phyloP scores from a whole-genome alignment of 2,888 invertebrate genomes.

The Dryobota labecula region DNA sequence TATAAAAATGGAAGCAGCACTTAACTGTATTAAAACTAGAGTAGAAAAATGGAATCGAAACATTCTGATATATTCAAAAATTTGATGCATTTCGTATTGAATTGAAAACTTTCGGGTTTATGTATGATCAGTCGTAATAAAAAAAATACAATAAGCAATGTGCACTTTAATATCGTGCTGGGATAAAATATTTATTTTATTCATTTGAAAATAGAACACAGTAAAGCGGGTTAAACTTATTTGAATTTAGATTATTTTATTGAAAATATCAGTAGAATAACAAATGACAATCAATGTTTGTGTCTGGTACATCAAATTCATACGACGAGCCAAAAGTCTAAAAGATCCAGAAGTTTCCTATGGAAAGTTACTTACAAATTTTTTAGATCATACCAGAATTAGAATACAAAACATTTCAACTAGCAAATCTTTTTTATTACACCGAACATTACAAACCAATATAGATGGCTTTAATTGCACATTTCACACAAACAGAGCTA shows the following conservation, averaged over 20 bases:
- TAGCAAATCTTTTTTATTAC: neutral
- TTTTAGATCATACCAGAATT: neutral
- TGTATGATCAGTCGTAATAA: constrained; percentile 9
- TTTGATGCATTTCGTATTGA: constrained; percentile 60
- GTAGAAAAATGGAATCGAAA: constrained; percentile 61
- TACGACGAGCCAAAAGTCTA: too few species aligned
- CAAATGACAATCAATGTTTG: neutral
- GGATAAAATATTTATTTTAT: neutral
- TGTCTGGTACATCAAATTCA: too few species aligned
- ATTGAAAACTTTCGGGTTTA: constrained; percentile 29
- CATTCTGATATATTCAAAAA: constrained; percentile 58
- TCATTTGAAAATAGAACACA: constrained; percentile 7
- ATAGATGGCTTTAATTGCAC: constrained; percentile 31
- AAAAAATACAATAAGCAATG: constrained; percentile 5
- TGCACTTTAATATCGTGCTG: constrained; percentile 2
- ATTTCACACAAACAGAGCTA: constrained; percentile 25
- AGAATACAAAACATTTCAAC: neutral
- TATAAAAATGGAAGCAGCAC: constrained; percentile 63
- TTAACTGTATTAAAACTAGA: constrained; percentile 69
- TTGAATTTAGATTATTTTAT: neutral
- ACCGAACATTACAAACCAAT: constrained; percentile 11
- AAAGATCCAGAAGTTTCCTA: too few species aligned
- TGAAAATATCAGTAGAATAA: neutral
- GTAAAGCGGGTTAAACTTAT: neutral
- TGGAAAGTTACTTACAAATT: too few species aligned